Percentiles rank a stretch among this genome's conserved stretches.
Evolutionary conservation across 2,797 vertebrate species (phyloP).

Genomic region (Carduelis carduelis): DNA sequence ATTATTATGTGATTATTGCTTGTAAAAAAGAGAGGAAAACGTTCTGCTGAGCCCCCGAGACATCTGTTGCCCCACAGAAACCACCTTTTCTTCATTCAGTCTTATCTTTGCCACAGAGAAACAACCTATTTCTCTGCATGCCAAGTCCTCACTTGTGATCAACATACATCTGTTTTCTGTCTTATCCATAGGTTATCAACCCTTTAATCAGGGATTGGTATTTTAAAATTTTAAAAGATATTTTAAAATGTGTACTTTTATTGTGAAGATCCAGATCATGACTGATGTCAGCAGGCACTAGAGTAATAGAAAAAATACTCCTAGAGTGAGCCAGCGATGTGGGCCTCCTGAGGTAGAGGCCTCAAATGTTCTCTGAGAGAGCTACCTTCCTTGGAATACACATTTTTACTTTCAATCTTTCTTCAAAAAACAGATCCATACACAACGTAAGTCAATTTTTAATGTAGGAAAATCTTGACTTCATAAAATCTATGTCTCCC

Average conservation of each 20-base stretch:
- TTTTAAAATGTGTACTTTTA: not conserved
- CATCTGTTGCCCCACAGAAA: not conserved
- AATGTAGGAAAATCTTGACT: not conserved
- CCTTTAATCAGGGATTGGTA: accelerated
- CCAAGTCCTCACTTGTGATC: not conserved
- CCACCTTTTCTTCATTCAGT: not conserved
- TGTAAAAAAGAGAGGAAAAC: not conserved
- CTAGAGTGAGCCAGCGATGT: not conserved
- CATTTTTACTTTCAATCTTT: not conserved
- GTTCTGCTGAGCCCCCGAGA: accelerated
- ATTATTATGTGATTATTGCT: not conserved
- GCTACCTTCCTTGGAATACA: not conserved
- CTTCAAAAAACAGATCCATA: not conserved
- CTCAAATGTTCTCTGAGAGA: not conserved
- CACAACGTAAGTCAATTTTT: accelerated
- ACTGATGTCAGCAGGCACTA: not conserved
- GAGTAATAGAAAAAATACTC: not conserved
- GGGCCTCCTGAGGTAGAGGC: not conserved
- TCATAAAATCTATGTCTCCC: not conserved
- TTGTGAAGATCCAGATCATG: not conserved
- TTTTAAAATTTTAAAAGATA: accelerated
- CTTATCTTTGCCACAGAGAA: not conserved
- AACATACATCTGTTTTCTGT: not conserved
- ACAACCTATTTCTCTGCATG: not conserved
- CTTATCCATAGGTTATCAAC: not conserved